Conservation (phyloP, 2,113 vertebrate species). For the Otocyon megalotis region DNA sequence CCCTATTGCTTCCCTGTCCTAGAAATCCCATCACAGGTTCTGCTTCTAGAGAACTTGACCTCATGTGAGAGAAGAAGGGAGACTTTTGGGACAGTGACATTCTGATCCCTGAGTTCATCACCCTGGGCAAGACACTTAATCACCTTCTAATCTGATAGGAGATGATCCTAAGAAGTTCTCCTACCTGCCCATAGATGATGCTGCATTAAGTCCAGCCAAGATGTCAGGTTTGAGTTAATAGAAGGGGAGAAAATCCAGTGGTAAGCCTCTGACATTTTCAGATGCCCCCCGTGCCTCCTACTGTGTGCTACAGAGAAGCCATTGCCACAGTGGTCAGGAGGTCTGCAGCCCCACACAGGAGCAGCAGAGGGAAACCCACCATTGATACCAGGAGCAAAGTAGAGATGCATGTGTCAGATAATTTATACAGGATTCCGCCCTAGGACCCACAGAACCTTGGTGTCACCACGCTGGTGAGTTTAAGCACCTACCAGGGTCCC, state of each 20-base stretch:
- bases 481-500: not conserved
- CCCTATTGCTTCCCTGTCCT: no score
- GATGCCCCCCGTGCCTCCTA: not conserved
- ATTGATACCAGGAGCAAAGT: not conserved
- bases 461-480: not conserved
- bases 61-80: accelerated
- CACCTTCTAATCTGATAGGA: not conserved
- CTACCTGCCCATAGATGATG: not conserved
- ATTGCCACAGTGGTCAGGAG: not conserved
- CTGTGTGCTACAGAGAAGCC: not conserved
- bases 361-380: not conserved
- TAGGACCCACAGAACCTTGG: not conserved
- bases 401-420: not conserved
- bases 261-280: not conserved
- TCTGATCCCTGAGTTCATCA: accelerated
- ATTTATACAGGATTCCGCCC: not conserved
- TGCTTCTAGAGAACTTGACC: not conserved
- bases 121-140: not conserved
- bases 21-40: not conserved
- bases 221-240: not conserved
- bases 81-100: not conserved
- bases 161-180: not conserved
- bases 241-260: not conserved
- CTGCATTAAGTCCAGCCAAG: not conserved
- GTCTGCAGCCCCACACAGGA: not conserved